These are phyloP conservation scores for Apaloderma vittatum DNA, from an alignment of 2,113 vertebrate genomes.

Conservation along the genomic window DNA sequence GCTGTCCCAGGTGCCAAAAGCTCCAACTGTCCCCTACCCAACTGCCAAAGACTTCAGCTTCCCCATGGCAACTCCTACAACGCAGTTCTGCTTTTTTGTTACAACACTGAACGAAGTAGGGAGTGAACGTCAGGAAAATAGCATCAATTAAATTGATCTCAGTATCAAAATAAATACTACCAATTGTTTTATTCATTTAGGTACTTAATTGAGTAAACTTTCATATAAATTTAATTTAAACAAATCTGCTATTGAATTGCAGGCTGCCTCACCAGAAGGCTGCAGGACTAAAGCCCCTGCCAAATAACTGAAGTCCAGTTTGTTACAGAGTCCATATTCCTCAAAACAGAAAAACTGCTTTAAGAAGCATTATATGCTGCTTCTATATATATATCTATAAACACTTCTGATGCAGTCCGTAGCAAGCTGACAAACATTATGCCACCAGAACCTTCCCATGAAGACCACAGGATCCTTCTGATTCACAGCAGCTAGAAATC, in stretches of 20 bases:
- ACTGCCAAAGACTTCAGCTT: slow-evolving; percentile 65
- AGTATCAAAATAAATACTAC: slow-evolving; percentile 65
- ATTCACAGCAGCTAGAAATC: background rate
- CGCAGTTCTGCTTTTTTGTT: slow-evolving; percentile 10
- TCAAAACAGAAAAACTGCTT: background rate
- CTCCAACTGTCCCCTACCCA: slow-evolving; percentile 65
- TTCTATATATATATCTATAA: background rate
- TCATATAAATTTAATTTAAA: slow-evolving; percentile 66
- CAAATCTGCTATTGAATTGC: slow-evolving; percentile 44
- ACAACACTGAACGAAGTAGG: background rate
- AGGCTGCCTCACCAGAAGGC: slow-evolving; percentile 44
- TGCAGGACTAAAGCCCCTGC: slow-evolving; percentile 29
- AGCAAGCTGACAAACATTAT: background rate
- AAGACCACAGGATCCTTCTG: background rate
- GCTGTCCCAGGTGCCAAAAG: slow-evolving; percentile 69
- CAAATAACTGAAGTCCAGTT: slow-evolving; percentile 45
- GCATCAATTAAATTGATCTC: slow-evolving; percentile 53
- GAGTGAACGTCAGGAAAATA: slow-evolving; percentile 35
- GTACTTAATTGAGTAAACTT: slow-evolving; percentile 63
- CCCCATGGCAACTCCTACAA: slow-evolving; percentile 66
- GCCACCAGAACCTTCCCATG: background rate
- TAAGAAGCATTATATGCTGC: background rate
- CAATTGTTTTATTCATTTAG: slow-evolving; percentile 65
- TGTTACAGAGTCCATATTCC: background rate
- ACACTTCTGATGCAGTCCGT: background rate